Conservation (phyloP, 1,140 invertebrate species). For the Diachasmimorpha longicaudata region DNA sequence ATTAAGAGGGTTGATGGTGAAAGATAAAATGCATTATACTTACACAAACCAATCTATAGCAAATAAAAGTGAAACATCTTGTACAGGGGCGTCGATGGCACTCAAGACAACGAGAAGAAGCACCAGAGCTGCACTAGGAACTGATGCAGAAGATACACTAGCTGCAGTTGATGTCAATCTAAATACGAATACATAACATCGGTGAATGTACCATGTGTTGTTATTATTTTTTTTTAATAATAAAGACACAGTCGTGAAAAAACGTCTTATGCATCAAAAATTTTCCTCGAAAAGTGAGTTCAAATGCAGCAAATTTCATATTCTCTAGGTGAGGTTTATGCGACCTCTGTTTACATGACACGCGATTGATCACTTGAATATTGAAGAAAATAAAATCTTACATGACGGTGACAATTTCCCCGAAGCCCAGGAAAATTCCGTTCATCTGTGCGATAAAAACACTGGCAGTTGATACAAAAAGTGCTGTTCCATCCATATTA, state of each 20-base stretch:
- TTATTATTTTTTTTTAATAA: too few species aligned
- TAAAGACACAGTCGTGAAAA: too few species aligned
- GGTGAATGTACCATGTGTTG: too few species aligned
- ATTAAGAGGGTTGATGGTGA: too few species aligned
- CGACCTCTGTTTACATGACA: too few species aligned
- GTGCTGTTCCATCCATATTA: constrained; percentile 94
- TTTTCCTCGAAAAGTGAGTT: too few species aligned
- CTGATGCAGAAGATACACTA: constrained; percentile 90
- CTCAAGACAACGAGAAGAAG: constrained; percentile 84
- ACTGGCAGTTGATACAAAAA: constrained; percentile 87
- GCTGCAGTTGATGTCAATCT: constrained; percentile 90
- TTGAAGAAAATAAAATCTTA: constrained; percentile 62
- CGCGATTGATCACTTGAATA: too few species aligned
- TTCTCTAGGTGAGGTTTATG: too few species aligned
- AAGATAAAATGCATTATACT: constrained; percentile 68
- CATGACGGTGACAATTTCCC: constrained; percentile 81
- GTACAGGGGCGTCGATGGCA: constrained; percentile 81
- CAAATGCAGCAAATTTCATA: too few species aligned
- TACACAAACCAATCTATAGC: constrained; percentile 92
- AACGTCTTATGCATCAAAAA: too few species aligned
- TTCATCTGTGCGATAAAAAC: constrained; percentile 95
- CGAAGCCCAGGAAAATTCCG: constrained; percentile 77
- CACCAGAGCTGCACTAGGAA: constrained; percentile 91
- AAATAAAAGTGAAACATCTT: constrained; percentile 84
- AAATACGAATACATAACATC: too few species aligned